These are phyloP conservation scores for Eulacestoma nigropectus DNA, from an alignment of 2,113 vertebrate genomes.

Conservation along the genomic window DNA sequence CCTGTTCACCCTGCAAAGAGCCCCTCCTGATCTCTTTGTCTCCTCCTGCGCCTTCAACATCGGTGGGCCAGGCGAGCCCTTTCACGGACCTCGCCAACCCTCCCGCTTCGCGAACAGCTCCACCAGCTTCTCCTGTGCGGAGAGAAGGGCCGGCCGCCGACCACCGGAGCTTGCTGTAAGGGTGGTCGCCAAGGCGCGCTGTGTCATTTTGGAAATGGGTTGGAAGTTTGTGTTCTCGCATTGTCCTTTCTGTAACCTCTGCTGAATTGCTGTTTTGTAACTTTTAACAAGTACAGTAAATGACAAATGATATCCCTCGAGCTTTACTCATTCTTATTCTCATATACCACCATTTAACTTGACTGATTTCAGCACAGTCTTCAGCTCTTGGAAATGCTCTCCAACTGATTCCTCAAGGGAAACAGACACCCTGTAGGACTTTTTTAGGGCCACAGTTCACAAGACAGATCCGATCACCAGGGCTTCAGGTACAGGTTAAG, in stretches of 20 bases:
- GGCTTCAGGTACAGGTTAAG: neutral
- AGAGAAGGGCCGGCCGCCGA: too few relatives aligned
- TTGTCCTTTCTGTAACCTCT: constrained; percentile 49
- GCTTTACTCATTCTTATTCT: constrained; percentile 37
- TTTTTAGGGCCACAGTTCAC: neutral
- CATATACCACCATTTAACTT: constrained; percentile 10
- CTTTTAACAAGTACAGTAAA: constrained; percentile 57
- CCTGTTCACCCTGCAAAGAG: too few relatives aligned
- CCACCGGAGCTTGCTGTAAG: too few relatives aligned
- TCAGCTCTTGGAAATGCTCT: neutral
- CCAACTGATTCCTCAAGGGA: neutral
- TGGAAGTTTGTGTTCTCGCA: constrained; percentile 25
- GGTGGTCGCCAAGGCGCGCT: too few relatives aligned
- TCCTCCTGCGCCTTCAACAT: too few relatives aligned
- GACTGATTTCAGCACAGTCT: constrained; percentile 6
- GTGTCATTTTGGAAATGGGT: neutral
- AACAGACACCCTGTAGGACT: neutral
- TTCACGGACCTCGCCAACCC: too few relatives aligned
- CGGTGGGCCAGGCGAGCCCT: too few relatives aligned
- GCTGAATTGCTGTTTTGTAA: constrained; percentile 32
- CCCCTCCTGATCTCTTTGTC: too few relatives aligned
- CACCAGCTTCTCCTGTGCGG: too few relatives aligned
- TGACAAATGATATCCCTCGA: constrained; percentile 55
- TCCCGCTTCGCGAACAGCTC: too few relatives aligned
- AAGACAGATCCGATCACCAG: neutral